These are phyloP conservation scores for Acropora yongei DNA, from an alignment of 64 coral and sea anemone species.

Conservation along the genomic window DNA sequence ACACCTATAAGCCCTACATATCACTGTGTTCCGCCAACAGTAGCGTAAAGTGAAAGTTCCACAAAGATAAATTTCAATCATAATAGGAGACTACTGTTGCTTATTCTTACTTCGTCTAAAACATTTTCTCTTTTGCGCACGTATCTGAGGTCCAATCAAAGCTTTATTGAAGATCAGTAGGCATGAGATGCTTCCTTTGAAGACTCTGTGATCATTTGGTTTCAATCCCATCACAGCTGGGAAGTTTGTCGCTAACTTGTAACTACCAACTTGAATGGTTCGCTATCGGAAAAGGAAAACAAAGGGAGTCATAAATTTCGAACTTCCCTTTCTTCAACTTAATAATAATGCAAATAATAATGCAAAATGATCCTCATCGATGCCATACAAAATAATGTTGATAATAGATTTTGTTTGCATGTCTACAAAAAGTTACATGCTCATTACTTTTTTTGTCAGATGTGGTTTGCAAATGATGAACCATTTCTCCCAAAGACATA, in stretches of 20 bases:
- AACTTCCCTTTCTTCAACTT: no score
- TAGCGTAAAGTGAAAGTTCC: no score
- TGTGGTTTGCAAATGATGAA: no score
- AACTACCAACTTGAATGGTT: constrained; percentile 16
- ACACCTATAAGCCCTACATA: no score
- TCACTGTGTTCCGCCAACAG: no score
- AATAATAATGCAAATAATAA: no score
- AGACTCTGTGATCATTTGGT: constrained; percentile 25
- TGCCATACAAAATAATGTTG: no score
- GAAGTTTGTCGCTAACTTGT: constrained; percentile 54
- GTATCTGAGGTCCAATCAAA: constrained; percentile 58
- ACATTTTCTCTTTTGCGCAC: constrained; percentile 53
- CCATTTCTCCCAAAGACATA: no score
- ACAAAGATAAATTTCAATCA: neutral
- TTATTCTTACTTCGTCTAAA: constrained; percentile 46
- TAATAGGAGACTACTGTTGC: neutral
- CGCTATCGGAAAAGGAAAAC: neutral
- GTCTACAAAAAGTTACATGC: no score
- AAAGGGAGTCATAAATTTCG: neutral
- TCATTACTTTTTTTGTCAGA: no score
- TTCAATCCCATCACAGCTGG: constrained; percentile 55
- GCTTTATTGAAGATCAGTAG: constrained; percentile 64
- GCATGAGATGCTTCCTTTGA: constrained; percentile 61
- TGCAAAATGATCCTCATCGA: no score
- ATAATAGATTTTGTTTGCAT: no score